Conservation (phyloP, 2,113 vertebrate species). For the Pseudopodoces humilis region DNA sequence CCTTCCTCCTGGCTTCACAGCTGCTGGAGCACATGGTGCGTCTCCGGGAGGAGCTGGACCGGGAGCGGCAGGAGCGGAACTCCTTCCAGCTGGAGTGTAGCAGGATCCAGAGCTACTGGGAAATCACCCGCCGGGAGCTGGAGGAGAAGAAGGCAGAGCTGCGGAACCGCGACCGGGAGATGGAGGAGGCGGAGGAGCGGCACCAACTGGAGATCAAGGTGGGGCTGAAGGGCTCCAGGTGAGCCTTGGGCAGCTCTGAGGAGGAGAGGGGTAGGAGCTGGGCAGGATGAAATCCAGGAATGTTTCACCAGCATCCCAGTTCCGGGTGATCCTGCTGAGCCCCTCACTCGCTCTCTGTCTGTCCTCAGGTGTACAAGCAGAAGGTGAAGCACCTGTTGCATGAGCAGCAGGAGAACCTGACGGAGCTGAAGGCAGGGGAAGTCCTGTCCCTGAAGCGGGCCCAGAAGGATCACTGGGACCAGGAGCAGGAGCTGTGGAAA, state of each 20-base stretch:
- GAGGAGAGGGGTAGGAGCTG: background rate
- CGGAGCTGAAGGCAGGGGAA: slow-evolving; percentile 79
- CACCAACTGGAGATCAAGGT: slow-evolving; percentile 93
- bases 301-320: background rate
- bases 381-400: slow-evolving; percentile 93
- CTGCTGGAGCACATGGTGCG: slow-evolving; percentile 81
- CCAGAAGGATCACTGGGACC: slow-evolving; percentile 77
- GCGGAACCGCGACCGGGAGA: slow-evolving; percentile 81
- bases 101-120: slow-evolving; percentile 87
- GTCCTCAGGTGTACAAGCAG: slow-evolving; percentile 85
- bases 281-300: background rate
- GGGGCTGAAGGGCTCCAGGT: background rate
- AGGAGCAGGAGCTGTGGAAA: slow-evolving; percentile 76
- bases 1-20: slow-evolving; percentile 50
- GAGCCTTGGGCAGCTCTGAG: background rate
- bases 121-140: slow-evolving; percentile 82
- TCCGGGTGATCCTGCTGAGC: background rate
- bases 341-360: background rate
- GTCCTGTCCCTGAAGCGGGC: slow-evolving; percentile 66
- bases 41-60: slow-evolving; percentile 87
- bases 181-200: slow-evolving; percentile 85
- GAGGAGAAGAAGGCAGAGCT: slow-evolving; percentile 83
- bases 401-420: slow-evolving; percentile 88
- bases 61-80: slow-evolving; percentile 89
- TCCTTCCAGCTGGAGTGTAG: slow-evolving; percentile 92